A percentile compares a stretch with the other conserved stretches of the same genome.
These are phyloP conservation scores for Australoheros facetus DNA, from an alignment of 2,797 vertebrate genomes.

Conservation along the genomic window DNA sequence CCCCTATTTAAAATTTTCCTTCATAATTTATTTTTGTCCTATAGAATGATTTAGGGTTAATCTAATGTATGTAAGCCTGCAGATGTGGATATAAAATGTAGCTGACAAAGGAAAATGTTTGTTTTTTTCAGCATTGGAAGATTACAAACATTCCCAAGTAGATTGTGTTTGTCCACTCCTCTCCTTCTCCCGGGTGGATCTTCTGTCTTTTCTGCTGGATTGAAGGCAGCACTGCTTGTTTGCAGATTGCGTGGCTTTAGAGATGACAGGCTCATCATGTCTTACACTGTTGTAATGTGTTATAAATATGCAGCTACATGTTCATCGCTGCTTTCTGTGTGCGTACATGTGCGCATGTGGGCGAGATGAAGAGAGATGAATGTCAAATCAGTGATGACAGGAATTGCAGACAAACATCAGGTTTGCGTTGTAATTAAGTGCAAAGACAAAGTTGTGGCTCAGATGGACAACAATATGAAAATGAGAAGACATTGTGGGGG, in stretches of 20 bases:
- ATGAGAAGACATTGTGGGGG: neutral
- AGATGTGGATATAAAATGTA: constrained; percentile 6
- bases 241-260: constrained; percentile 47
- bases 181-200: constrained; percentile 6
- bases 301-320: constrained; percentile 78
- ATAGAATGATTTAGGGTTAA: neutral
- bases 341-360: neutral
- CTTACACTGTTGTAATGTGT: constrained; percentile 60
- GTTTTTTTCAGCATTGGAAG: constrained; percentile 7
- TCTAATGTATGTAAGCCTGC: constrained; percentile 11
- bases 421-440: constrained; percentile 34
- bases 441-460: constrained; percentile 24
- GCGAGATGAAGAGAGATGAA: constrained; percentile 15
- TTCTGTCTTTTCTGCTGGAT: constrained; percentile 9
- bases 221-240: constrained; percentile 12
- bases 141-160: constrained; percentile 33
- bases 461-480: constrained; percentile 11
- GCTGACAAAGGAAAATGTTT: constrained; percentile 17
- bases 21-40: neutral
- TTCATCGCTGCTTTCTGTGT: constrained; percentile 13
- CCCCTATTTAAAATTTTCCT: neutral
- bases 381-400: constrained; percentile 19
- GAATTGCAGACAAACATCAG: constrained; percentile 36
- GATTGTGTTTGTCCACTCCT: constrained; percentile 49
- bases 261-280: constrained; percentile 57